These are phyloP conservation scores for Scarus forsteni DNA, from an alignment of 2,797 vertebrate genomes.

Conservation along the genomic window DNA sequence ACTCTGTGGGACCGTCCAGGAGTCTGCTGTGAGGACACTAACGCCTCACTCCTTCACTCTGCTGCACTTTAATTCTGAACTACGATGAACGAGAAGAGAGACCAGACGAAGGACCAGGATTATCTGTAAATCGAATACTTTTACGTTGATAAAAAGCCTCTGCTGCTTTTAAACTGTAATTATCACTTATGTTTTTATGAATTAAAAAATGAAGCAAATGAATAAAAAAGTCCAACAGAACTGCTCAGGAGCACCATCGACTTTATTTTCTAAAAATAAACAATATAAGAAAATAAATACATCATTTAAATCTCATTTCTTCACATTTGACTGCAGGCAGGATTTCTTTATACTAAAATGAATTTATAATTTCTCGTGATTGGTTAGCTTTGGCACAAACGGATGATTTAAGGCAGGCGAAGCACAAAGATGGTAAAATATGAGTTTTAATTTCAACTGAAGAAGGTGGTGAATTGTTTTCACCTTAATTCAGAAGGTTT, in stretches of 20 bases:
- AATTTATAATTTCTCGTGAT: conserved; percentile 27
- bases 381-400: conserved; percentile 53
- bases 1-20: fast-evolving
- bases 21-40: conserved; percentile 64
- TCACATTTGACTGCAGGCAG: not conserved
- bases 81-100: too few relatives aligned
- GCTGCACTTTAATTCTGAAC: too few relatives aligned
- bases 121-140: too few relatives aligned
- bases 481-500: too few relatives aligned
- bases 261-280: conserved; percentile 82
- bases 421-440: too few relatives aligned
- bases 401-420: conserved; percentile 10
- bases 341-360: not conserved
- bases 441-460: too few relatives aligned
- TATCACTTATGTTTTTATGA: not conserved
- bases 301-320: conserved; percentile 28
- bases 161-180: not conserved
- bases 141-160: not conserved
- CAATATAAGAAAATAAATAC: conserved; percentile 80
- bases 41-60: too few relatives aligned
- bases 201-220: not conserved
- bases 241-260: conserved; percentile 32
- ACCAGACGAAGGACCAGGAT: too few relatives aligned
- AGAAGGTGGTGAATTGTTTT: too few relatives aligned
- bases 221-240: not conserved